These are phyloP conservation scores for Siphlonurus alternatus DNA, from an alignment of 2,888 invertebrate genomes.

Conservation along the genomic window DNA sequence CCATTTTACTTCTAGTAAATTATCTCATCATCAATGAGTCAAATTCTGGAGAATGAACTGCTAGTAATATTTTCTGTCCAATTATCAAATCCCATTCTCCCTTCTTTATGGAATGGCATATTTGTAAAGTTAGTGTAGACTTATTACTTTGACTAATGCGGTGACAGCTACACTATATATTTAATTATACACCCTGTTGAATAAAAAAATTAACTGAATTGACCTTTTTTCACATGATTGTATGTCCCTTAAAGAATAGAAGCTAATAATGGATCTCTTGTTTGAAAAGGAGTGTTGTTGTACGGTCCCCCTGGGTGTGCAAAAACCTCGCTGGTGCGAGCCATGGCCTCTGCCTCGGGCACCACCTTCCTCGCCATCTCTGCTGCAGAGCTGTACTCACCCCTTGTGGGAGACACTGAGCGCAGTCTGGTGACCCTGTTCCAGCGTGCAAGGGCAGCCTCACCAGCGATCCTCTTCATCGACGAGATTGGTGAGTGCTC, in stretches of 20 bases:
- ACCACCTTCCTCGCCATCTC: conserved; percentile 38
- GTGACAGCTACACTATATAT: no score
- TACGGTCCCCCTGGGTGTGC: conserved; percentile 49
- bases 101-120: no score
- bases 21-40: no score
- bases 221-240: no score
- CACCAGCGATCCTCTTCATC: conserved; percentile 42
- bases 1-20: no score
- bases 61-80: no score
- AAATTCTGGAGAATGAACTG: no score
- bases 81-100: no score
- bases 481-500: conserved; percentile 39
- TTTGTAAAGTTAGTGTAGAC: no score
- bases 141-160: no score
- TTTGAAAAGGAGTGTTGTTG: conserved; percentile 32
- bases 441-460: conserved; percentile 36
- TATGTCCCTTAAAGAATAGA: neutral
- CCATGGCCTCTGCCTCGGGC: conserved; percentile 33
- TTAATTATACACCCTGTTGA: neutral
- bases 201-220: neutral
- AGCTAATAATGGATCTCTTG: neutral
- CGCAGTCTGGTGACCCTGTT: conserved; percentile 38
- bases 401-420: conserved; percentile 47
- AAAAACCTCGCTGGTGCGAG: conserved; percentile 42
- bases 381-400: conserved; percentile 44